These are phyloP conservation scores for Lycocerus yunnanus DNA, from an alignment of 2,888 invertebrate genomes.

Conservation along the genomic window DNA sequence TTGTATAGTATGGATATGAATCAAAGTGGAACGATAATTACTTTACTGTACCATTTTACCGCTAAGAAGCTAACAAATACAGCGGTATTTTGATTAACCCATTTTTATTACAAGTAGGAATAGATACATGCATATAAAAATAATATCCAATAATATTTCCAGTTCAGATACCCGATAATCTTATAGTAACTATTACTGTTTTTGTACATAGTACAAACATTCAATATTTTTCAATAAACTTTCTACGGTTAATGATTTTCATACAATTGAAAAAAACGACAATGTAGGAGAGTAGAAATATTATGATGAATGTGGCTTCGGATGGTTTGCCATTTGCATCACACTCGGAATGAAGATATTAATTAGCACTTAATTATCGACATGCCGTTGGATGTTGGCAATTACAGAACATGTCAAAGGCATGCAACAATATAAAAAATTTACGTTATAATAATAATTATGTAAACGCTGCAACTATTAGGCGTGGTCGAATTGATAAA, in stretches of 20 bases:
- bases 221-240: not conserved
- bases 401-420: not conserved
- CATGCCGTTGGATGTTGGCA: not conserved
- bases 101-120: not conserved
- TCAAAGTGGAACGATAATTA: slow-evolving; percentile 28
- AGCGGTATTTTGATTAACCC: slow-evolving; percentile 8
- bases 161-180: not conserved
- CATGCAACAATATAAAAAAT: not conserved
- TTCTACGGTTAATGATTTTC: not conserved
- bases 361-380: not conserved
- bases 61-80: slow-evolving; percentile 23
- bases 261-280: not conserved
- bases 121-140: not conserved
- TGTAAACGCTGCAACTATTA: not conserved
- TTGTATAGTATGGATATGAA: slow-evolving; percentile 19
- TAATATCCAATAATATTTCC: not conserved
- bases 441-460: not conserved
- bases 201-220: not conserved
- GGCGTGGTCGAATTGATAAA: not conserved
- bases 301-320: not conserved
- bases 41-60: slow-evolving; percentile 28
- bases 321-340: not conserved
- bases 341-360: not conserved
- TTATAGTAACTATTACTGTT: not conserved
- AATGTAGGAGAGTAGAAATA: not conserved